Base-by-base conservation (phyloP, 2,113 vertebrate species). In the Myocastor coypus region DNA sequence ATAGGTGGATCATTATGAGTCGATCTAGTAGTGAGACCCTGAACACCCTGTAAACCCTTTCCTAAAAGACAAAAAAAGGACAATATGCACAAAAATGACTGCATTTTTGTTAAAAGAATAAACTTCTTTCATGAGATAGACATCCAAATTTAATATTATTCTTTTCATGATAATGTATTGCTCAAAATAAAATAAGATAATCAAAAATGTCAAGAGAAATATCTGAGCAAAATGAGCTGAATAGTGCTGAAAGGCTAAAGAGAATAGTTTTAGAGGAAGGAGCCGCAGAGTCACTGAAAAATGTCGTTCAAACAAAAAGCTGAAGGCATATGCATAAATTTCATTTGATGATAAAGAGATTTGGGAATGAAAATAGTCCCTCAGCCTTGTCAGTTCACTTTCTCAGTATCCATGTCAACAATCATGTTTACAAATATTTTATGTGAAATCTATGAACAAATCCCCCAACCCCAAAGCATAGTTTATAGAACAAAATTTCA, bases 321-420 rank as follows among this genome's bases (percentile, higher is more conserved):
- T 32, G 3, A 57, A 89, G 1, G 7, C 32, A 78, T 2, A 77
- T 9, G 7, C 59, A 0, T 37, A 32, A 14, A 84, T 66, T 87
- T 93, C 55, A 64, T 30, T 22, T 84, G 32, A 59, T 32, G 46
- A 63, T 55, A 55, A 82, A 82, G 14, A 86, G 11, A 82, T 83
- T 93, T 93, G 78, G 88, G n/a, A 92, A 68, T 84, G 61, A 40
- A 57, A 91, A 66, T 85, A 12, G 12, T 37, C 40, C 16, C 13
- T 77, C 64, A 52, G 22, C 77, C 89, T 95, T 91, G 86, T 37
- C 50, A 68, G 34, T 19, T 80, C 14, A 32, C 69, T 32, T 20
- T 59, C 7, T 86, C 24, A 83, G 24, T 86, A 32, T 77, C 4
- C 2, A 63, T 64, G 7, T 92, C 64, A 82, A 50, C 66, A 11